These are phyloP conservation scores for Mastomys natalensis DNA, from an alignment of 2,113 vertebrate genomes.

Conservation along the genomic window DNA sequence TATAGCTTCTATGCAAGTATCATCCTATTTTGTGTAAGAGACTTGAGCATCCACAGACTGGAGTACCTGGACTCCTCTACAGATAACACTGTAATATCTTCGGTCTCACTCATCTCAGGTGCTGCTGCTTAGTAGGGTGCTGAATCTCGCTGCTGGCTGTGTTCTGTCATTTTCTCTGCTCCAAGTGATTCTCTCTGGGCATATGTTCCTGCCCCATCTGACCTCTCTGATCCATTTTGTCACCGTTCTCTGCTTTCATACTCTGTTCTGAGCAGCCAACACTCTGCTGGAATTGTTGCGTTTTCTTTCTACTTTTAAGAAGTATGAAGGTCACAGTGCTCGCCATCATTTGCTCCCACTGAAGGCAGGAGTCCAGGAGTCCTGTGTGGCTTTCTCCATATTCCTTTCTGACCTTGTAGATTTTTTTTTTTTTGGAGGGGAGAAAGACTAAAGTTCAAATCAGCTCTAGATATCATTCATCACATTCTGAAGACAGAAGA, in stretches of 20 bases:
- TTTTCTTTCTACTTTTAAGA: background rate
- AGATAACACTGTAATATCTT: background rate
- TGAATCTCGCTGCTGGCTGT: background rate
- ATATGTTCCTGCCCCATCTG: background rate
- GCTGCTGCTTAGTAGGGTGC: background rate
- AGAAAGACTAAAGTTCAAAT: background rate
- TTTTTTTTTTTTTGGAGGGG: no score
- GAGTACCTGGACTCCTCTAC: background rate
- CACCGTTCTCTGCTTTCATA: background rate
- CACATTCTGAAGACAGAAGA: background rate
- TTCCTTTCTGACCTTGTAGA: background rate
- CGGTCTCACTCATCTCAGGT: no score
- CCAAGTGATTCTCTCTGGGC: accelerated
- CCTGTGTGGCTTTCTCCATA: background rate
- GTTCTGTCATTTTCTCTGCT: background rate
- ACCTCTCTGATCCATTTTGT: background rate
- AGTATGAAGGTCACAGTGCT: accelerated
- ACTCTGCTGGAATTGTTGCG: background rate
- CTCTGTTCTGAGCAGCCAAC: background rate
- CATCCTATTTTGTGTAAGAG: background rate
- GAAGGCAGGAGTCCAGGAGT: background rate
- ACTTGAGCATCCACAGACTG: background rate
- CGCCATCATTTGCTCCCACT: background rate
- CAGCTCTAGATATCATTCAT: background rate
- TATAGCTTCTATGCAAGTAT: background rate